Evolutionary conservation across 2,888 invertebrate species (phyloP), one percentile per base, ranked within the genome.

Genomic region (Leucophenga maculata): DNA sequence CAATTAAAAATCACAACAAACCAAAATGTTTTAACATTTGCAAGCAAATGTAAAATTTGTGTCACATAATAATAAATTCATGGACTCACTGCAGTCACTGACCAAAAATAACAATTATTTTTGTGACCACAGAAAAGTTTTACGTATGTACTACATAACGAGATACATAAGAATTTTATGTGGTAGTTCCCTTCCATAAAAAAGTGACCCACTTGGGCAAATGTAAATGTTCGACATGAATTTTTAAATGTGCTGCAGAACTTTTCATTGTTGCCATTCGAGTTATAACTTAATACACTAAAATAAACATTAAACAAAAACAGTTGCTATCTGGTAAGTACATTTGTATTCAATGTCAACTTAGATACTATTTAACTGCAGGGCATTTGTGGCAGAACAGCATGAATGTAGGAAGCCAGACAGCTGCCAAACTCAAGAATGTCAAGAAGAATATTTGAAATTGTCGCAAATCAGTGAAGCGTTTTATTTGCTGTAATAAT

Each of bases 61-160:
- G 18, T 39, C 44, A 60, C n/a, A 16, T 60, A 9, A 84, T 80
- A 83, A 80, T 80, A 84, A 84, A 84, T 80, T 80, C 78, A 80
- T 84, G 81, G 73, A 81, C 69, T 83, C 80, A 76, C 78, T 79
- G 80, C 80, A 80, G 83, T 39, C 1, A 9, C 39, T 80, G 80
- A 82, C 80, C 80, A 75, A 79, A 60, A 80, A 80, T 80, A 82
- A 80, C 80, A 80, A 84, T 80, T 80, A 80, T 84, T 83, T 8
- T 39, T 8, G 84, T 81, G 79, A 82, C 80, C 80, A 76, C 84
- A 80, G 84, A 80, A 80, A 84, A 83, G 80, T 82, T 80, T 65
- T 80, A 79, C 73, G 79, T 81, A 75, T 76, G 84, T 76, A 83
- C 84, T 77, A 77, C 82, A 50, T 26, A 80, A 76, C 69, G 59